Conservation (phyloP, 2,113 vertebrate species). For the Ursus arctos region DNA sequence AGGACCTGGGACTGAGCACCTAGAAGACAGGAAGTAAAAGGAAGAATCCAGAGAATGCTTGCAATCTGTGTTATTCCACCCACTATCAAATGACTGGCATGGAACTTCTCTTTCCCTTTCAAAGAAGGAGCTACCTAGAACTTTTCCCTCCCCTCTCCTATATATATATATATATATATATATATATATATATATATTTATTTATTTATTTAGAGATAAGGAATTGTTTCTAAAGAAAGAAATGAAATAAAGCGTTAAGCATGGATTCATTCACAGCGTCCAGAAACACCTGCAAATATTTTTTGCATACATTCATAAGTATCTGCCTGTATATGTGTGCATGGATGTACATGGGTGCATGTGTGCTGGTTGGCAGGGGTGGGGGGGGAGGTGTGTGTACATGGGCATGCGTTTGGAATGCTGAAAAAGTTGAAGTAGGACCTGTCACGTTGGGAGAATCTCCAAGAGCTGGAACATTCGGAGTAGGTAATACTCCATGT, state of each 20-base stretch:
- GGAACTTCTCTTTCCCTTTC: background rate
- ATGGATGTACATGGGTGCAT: background rate
- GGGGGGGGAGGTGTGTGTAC: background rate
- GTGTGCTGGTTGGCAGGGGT: background rate
- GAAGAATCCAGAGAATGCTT: background rate
- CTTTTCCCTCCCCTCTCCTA: too few relatives aligned
- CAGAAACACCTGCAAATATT: background rate
- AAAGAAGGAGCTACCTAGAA: background rate
- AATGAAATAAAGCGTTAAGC: background rate
- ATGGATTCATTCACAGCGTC: background rate
- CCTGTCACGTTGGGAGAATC: slow-evolving; percentile 71
- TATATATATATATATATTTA: too few relatives aligned
- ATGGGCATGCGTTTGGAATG: background rate
- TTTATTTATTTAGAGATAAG: background rate
- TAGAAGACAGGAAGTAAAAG: background rate
- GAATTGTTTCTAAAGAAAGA: slow-evolving; percentile 14
- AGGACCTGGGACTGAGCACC: background rate
- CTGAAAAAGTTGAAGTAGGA: slow-evolving; percentile 69
- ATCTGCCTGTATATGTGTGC: background rate
- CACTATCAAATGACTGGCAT: background rate
- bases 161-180: too few relatives aligned
- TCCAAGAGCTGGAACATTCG: slow-evolving; percentile 80
- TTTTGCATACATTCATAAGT: too few relatives aligned
- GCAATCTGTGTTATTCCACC: accelerated
- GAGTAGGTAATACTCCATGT: slow-evolving; percentile 73